phyloP scores from a whole-genome alignment of 2,888 invertebrate genomes.

The Melanostoma scalare region DNA sequence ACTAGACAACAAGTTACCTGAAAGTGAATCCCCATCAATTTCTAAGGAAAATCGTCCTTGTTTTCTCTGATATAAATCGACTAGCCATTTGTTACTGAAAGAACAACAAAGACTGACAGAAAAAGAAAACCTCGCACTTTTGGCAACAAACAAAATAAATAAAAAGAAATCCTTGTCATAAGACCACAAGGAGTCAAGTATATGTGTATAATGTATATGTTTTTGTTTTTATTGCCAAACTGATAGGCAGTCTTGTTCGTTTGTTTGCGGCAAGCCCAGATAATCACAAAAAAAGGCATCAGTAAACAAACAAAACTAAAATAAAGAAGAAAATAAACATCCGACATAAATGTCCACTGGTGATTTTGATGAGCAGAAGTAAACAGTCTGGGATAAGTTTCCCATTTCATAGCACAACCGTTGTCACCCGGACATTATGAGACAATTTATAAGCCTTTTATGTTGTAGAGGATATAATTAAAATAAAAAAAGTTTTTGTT shows the following conservation, averaged over 20 bases:
- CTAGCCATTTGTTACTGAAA: too few relatives aligned
- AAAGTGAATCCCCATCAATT: conserved; percentile 12
- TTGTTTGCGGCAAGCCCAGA: background rate
- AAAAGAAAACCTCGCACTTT: too few relatives aligned
- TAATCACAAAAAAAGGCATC: conserved; percentile 14
- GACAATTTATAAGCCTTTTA: background rate
- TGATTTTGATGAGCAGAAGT: background rate
- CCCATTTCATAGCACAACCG: conserved; percentile 21
- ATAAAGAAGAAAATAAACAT: background rate
- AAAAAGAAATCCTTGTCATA: too few relatives aligned
- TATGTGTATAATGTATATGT: too few relatives aligned
- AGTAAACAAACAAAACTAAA: conserved; percentile 4
- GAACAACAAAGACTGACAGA: too few relatives aligned
- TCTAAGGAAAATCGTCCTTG: background rate
- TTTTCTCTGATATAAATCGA: background rate
- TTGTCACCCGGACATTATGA: conserved; percentile 30
- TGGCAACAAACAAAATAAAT: too few relatives aligned
- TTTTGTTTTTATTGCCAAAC: too few relatives aligned
- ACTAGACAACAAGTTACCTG: background rate
- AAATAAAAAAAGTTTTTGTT: too few relatives aligned
- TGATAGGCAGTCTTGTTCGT: background rate
- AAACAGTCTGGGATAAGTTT: conserved; percentile 18
- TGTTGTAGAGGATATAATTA: too few relatives aligned
- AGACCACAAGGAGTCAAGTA: too few relatives aligned
- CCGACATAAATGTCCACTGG: background rate